Evolutionary conservation across 2,797 vertebrate genomes (phyloP).

Genomic region (Microctenopoma stevenorrisi): DNA sequence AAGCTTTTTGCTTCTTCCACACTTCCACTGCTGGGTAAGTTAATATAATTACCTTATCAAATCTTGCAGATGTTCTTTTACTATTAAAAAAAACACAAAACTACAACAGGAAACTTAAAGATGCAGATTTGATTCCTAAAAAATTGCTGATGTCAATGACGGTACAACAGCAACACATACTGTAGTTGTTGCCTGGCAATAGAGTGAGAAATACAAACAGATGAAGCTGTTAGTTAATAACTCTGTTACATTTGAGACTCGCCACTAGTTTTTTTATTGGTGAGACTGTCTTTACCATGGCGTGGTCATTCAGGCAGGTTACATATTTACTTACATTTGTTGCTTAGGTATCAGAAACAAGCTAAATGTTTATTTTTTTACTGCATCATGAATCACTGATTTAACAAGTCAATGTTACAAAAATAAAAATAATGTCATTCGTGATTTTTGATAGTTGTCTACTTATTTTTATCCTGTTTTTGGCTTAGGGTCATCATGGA

Average conservation of each 20-base stretch:
- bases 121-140: neutral
- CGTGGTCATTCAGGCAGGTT: neutral
- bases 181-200: no score
- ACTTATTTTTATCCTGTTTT: neutral
- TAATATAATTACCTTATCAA: slow-evolving; percentile 3
- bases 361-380: no score
- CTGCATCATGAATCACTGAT: neutral
- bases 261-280: neutral
- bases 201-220: no score
- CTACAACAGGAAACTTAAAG: no score
- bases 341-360: neutral
- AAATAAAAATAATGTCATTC: neutral
- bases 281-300: neutral
- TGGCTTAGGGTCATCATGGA: slow-evolving; percentile 15
- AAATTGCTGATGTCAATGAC: neutral
- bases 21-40: slow-evolving; percentile 39
- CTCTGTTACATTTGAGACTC: neutral
- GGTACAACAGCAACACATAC: no score
- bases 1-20: neutral
- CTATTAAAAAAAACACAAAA: neutral
- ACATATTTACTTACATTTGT: neutral
- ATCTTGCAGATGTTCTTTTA: neutral
- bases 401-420: neutral
- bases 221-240: neutral
- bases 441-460: neutral